These are phyloP conservation scores for Chloebia gouldiae DNA, from an alignment of 2,113 vertebrate species.

Conservation along the genomic window DNA sequence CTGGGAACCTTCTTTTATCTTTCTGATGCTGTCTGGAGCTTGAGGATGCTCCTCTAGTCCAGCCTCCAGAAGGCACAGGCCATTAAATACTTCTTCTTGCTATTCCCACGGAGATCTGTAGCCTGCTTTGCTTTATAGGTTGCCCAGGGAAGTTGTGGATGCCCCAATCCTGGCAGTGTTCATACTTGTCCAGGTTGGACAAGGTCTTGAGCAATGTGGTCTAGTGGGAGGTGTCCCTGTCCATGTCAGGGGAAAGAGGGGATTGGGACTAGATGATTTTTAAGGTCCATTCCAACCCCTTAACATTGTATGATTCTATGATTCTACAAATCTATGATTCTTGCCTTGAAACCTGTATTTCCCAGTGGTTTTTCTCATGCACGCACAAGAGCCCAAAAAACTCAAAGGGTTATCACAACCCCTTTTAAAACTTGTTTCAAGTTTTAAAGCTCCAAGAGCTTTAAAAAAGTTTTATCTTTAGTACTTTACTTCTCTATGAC, in stretches of 20 bases:
- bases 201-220: not conserved
- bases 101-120: not conserved
- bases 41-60: not conserved
- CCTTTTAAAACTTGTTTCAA: not conserved
- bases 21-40: not conserved
- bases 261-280: not conserved
- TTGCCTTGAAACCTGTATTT: fast-evolving
- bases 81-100: not conserved
- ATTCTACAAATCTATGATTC: not conserved
- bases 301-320: not conserved
- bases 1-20: not conserved
- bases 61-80: not conserved
- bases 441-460: not conserved
- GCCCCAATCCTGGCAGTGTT: not conserved
- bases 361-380: not conserved
- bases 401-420: not conserved
- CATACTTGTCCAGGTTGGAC: not conserved
- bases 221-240: not conserved
- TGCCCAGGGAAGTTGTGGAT: not conserved
- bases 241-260: fast-evolving
- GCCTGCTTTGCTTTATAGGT: not conserved
- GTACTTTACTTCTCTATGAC: not conserved
- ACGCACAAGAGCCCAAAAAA: not conserved
- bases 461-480: not conserved
- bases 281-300: not conserved